A percentile compares a stretch with the other conserved stretches of the same genome.
Evolutionary conservation across 2,888 invertebrate species (phyloP).

Genomic region (Tryphoninae sp.): DNA sequence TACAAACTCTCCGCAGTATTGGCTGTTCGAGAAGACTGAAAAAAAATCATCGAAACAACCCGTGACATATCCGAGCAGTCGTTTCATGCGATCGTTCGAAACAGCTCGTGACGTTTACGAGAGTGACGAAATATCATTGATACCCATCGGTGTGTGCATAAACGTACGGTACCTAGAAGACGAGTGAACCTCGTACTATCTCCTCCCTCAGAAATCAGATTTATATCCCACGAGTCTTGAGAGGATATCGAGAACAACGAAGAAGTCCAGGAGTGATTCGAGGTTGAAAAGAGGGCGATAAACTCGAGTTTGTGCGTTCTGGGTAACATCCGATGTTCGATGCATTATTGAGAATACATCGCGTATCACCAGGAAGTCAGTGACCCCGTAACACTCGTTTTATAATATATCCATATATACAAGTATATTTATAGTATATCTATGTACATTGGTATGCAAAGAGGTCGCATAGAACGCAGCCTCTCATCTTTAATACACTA

Average conservation of each 20-base stretch:
- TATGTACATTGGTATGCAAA: neutral
- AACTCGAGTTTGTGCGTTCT: neutral
- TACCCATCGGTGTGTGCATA: slow-evolving; percentile 66
- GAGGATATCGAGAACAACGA: neutral
- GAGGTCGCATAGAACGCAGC: neutral
- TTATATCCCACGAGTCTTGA: neutral
- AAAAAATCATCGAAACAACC: slow-evolving; percentile 57
- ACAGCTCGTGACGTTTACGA: slow-evolving; percentile 62
- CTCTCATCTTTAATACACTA: slow-evolving; percentile 26
- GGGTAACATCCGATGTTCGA: slow-evolving; percentile 5
- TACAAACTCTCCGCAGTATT: slow-evolving; percentile 51
- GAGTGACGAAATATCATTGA: slow-evolving; percentile 62
- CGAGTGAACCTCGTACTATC: slow-evolving; percentile 59
- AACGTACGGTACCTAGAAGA: slow-evolving; percentile 68
- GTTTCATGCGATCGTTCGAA: slow-evolving; percentile 60
- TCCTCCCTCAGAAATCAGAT: slow-evolving; percentile 3
- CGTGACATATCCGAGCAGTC: slow-evolving; percentile 54
- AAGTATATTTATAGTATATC: slow-evolving; percentile 15
- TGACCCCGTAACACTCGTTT: slow-evolving; percentile 17
- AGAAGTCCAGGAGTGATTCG: neutral
- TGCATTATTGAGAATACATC: slow-evolving; percentile 14
- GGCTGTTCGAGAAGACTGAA: slow-evolving; percentile 62
- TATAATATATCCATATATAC: neutral
- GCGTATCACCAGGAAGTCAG: slow-evolving; percentile 36
- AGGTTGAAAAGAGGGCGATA: neutral